Percentiles rank a stretch among this genome's conserved stretches.
Evolutionary conservation across 2,888 invertebrate species (phyloP).

Genomic region (Eupithecia vulgata): DNA sequence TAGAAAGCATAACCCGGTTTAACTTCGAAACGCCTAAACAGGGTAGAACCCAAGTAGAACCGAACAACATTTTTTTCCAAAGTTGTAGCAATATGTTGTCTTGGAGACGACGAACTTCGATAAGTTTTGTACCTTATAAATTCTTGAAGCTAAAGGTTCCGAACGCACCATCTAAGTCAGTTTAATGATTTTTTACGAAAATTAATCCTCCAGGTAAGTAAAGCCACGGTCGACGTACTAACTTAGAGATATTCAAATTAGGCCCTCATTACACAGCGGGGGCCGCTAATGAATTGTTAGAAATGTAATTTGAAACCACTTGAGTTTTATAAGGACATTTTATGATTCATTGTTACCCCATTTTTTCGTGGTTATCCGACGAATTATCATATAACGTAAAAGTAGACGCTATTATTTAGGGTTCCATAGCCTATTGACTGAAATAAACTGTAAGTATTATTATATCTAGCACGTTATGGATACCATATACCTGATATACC

Average conservation of each 20-base stretch:
- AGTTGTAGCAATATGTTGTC: not conserved
- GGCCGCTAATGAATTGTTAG: constrained; percentile 67
- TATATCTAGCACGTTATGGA: too few relatives aligned
- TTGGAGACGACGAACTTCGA: not conserved
- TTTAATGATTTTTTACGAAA: not conserved
- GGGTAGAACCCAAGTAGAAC: not conserved
- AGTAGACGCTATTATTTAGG: not conserved
- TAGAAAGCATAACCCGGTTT: not conserved
- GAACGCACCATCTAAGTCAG: not conserved
- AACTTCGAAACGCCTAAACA: not conserved
- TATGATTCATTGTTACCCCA: constrained; percentile 34
- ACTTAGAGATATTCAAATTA: constrained; percentile 73
- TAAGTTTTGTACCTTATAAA: too few relatives aligned
- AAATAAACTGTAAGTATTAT: not conserved
- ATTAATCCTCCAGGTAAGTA: not conserved
- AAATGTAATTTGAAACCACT: constrained; percentile 53
- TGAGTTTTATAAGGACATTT: constrained; percentile 35
- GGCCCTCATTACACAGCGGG: constrained; percentile 65
- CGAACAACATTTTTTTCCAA: not conserved
- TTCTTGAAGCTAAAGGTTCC: too few relatives aligned
- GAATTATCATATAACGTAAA: constrained; percentile 8
- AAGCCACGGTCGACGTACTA: constrained; percentile 26
- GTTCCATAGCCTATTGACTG: not conserved
- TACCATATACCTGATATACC: too few relatives aligned
- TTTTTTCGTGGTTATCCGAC: constrained; percentile 22